Evolutionary conservation across 1,140 invertebrate genomes (phyloP), one percentile per base, ranked within the genome.

Genomic region (Cherax destructor): DNA sequence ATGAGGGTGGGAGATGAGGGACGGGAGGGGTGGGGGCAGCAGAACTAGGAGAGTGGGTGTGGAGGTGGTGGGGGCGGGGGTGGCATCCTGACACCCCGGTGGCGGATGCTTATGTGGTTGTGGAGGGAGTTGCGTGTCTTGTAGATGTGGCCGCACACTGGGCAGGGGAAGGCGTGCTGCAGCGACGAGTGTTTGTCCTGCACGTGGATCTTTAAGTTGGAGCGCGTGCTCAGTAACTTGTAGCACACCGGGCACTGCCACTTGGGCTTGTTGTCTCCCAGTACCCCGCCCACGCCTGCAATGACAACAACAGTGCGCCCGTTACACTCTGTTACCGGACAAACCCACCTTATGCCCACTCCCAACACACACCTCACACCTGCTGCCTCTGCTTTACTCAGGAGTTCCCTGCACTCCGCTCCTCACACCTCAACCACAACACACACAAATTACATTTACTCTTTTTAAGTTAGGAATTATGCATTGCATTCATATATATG

Each of bases 211-310:
- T 93, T 93, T 69, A 93, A 80, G 89, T 92, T 93, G 86, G 92
- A 92, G 21, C 92, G 52, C 52, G 92, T 92, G 77, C 92, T 92
- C 49, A 93, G 92, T 56, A 92, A 81, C 81, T 93, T 93, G 92
- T 88, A 81, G 78, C 93, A 93, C 30, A 92, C 83, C 13, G 92
- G 92, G 83, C 93, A 93, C 93, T 97, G 90, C 92, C 92, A 93
- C 77, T 90, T 86, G 49, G 92, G 88, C 77, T 86, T 90, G 76
- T 83, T 65, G 83, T 91, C 79, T 49, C 80, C 85, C 76, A 83
- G 88, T 59, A 78, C 65, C 86, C 65, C 83, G 86, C 83, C 86
- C 77, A 89, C 83, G 65, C 86, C 91, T 92, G 86, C 83, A 92
- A 89, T 84, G 83, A 89, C 65, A 92, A 89, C 86, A 92, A 85